Percentiles rank a stretch among this genome's conserved stretches.
Conservation (phyloP, 2,113 vertebrate species). For the Myotis brandtii region DNA sequence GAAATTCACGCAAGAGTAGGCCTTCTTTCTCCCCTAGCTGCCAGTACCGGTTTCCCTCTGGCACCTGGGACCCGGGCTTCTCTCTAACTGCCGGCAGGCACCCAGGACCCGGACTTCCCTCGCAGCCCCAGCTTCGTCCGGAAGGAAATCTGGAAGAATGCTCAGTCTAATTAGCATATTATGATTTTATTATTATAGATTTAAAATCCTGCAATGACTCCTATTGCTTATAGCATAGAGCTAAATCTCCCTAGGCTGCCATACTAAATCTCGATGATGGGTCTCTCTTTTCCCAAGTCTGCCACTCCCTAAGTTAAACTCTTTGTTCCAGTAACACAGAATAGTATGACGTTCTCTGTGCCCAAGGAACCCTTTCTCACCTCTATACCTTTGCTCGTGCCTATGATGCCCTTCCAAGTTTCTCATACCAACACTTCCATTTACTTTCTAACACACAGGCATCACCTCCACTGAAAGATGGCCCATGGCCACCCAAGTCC, state of each 20-base stretch:
- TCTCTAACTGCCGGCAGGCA: too few relatives aligned
- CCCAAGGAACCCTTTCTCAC: too few relatives aligned
- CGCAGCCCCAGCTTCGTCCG: too few relatives aligned
- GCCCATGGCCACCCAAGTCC: not conserved
- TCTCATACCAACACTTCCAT: not conserved
- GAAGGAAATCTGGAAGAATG: too few relatives aligned
- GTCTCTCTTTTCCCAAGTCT: not conserved
- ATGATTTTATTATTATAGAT: too few relatives aligned
- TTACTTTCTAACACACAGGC: accelerated
- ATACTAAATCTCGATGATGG: not conserved
- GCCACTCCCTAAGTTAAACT: not conserved
- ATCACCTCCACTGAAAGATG: not conserved
- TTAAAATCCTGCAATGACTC: not conserved
- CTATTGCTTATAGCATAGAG: not conserved
- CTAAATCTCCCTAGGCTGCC: not conserved
- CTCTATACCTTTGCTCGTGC: not conserved
- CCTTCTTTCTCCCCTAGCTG: too few relatives aligned
- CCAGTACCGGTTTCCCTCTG: too few relatives aligned
- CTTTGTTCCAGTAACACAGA: not conserved
- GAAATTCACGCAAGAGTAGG: too few relatives aligned
- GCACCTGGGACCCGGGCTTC: too few relatives aligned
- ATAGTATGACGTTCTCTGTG: not conserved
- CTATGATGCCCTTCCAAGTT: not conserved
- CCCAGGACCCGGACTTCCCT: too few relatives aligned
- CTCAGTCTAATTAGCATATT: too few relatives aligned